phyloP scores from a whole-genome alignment of 1,140 invertebrate species.

The Eciton burchellii region DNA sequence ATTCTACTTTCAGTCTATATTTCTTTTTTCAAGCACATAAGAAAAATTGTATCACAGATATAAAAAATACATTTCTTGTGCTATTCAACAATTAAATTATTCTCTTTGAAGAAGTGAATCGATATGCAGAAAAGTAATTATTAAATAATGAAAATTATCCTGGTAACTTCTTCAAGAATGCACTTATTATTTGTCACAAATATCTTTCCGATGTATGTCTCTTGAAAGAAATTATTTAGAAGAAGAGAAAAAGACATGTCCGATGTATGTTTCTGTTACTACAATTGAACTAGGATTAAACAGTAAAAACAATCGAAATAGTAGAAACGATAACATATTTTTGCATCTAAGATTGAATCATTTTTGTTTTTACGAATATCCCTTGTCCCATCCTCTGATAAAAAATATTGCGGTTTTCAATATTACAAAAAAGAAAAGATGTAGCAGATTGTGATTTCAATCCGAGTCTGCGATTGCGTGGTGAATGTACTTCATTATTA shows the following conservation, averaged over 20 bases:
- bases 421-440: conserved; percentile 77
- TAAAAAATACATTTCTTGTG: conserved; percentile 51
- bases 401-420: conserved; percentile 84
- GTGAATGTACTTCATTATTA: conserved; percentile 73
- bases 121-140: conserved; percentile 68
- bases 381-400: conserved; percentile 85
- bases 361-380: conserved; percentile 79
- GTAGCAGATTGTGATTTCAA: conserved; percentile 75
- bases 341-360: conserved; percentile 78
- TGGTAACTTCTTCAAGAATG: conserved; percentile 63
- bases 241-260: conserved; percentile 10
- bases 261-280: conserved; percentile 51
- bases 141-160: conserved; percentile 58
- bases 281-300: conserved; percentile 78
- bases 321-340: conserved; percentile 71
- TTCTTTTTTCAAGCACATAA: conserved; percentile 15
- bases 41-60: conserved; percentile 69
- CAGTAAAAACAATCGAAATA: conserved; percentile 56
- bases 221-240: conserved; percentile 24
- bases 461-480: conserved; percentile 74
- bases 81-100: conserved; percentile 58
- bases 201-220: conserved; percentile 18
- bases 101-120: conserved; percentile 79
- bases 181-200: conserved; percentile 35
- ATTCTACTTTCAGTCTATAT: conserved; percentile 20